These are phyloP conservation scores for Buphagus erythrorhynchus DNA, from an alignment of 2,797 vertebrate species.

Conservation along the genomic window DNA sequence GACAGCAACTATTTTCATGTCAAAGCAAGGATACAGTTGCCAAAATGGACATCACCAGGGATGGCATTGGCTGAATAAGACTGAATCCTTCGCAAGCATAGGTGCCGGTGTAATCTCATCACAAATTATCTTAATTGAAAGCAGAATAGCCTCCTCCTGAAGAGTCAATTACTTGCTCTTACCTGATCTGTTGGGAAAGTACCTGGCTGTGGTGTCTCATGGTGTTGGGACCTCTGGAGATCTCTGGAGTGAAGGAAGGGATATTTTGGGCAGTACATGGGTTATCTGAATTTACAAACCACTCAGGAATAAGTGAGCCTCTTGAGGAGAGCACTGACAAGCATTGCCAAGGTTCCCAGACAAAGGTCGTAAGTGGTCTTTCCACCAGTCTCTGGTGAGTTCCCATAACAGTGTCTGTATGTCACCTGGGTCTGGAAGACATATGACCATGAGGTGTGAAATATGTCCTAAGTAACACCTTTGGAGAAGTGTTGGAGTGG, in stretches of 20 bases:
- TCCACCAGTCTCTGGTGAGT: background rate
- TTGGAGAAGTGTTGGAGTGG: background rate
- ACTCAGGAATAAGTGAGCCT: background rate
- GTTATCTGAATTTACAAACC: background rate
- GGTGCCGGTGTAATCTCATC: background rate
- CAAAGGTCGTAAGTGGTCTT: background rate
- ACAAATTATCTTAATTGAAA: conserved; percentile 43
- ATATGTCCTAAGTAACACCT: background rate
- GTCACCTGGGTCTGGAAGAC: background rate
- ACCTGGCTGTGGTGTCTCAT: background rate
- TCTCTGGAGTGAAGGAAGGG: background rate
- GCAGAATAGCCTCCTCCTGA: background rate
- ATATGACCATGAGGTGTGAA: background rate
- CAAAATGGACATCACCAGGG: background rate
- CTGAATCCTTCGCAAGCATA: background rate
- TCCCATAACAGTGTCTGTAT: background rate
- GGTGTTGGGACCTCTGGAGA: background rate
- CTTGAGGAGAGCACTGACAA: background rate
- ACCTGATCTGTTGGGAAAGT: conserved; percentile 28
- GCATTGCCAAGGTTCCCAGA: background rate
- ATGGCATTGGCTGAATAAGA: background rate
- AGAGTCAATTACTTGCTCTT: background rate
- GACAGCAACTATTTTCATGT: background rate
- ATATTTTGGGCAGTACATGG: background rate
- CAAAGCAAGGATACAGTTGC: background rate